A percentile compares a stretch with the other conserved stretches of the same genome.
Evolutionary conservation across 2,113 vertebrate genomes (phyloP).

Genomic region (Tichodroma muraria): DNA sequence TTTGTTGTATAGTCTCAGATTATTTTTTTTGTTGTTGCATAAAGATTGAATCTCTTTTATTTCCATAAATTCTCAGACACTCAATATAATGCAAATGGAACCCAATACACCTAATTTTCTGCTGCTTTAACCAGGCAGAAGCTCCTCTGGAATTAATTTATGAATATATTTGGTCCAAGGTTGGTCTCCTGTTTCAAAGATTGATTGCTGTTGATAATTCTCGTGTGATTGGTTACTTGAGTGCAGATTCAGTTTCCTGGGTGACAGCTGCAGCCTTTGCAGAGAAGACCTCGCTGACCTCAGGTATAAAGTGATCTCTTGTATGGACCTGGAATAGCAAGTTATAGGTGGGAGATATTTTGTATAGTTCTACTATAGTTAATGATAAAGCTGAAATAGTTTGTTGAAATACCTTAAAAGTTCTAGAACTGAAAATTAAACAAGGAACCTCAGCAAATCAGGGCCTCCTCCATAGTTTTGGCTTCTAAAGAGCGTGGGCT

Average conservation of each 20-base stretch:
- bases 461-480: not conserved
- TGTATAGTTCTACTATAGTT: not conserved
- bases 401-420: not conserved
- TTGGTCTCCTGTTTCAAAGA: not conserved
- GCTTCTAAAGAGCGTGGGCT: not conserved
- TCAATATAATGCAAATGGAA: not conserved
- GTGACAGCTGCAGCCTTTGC: conserved; percentile 5
- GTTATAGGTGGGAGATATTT: not conserved
- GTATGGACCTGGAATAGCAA: not conserved
- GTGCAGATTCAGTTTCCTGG: conserved; percentile 17
- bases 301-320: not conserved
- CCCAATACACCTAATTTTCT: not conserved
- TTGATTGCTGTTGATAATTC: not conserved
- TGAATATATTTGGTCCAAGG: not conserved
- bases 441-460: not conserved
- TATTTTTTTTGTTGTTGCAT: not conserved
- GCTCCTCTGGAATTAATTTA: not conserved
- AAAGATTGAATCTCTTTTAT: not conserved
- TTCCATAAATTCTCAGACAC: not conserved
- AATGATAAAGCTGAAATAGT: not conserved
- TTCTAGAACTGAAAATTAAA: not conserved
- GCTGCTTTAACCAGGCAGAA: not conserved
- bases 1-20: not conserved
- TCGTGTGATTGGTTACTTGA: not conserved
- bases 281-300: not conserved